Evolutionary conservation across 1,140 invertebrate species (phyloP).

Genomic region (Dendroctonus valens): DNA sequence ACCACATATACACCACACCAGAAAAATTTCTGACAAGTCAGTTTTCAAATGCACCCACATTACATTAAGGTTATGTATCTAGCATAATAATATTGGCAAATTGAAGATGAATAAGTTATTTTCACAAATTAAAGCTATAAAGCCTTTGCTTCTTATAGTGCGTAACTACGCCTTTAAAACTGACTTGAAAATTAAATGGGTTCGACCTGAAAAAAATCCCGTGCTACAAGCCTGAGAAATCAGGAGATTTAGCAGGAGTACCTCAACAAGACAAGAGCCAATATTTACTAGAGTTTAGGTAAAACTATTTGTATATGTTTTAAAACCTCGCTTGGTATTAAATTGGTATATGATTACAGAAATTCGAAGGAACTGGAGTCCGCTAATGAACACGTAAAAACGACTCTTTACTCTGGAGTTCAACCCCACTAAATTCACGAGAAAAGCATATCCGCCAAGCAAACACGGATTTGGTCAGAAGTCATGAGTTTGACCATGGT

Average conservation of each 20-base stretch:
- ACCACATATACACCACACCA: no score
- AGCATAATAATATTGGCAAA: no score
- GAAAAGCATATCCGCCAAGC: slow-evolving; percentile 49
- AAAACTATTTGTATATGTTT: not conserved
- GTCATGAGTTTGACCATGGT: slow-evolving; percentile 56
- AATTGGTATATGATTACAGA: slow-evolving; percentile 23
- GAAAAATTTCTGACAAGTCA: no score
- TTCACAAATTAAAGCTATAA: no score
- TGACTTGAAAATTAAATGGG: slow-evolving; percentile 65
- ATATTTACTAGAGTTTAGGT: slow-evolving; percentile 45
- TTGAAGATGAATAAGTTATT: no score
- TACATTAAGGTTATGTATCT: no score
- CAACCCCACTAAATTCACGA: slow-evolving; percentile 49
- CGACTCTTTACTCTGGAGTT: slow-evolving; percentile 59
- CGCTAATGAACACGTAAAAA: slow-evolving; percentile 58
- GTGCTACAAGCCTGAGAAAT: slow-evolving; percentile 55
- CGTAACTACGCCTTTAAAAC: slow-evolving; percentile 55
- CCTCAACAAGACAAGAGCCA: slow-evolving; percentile 50
- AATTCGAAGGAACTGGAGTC: slow-evolving; percentile 57
- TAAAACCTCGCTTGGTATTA: not conserved
- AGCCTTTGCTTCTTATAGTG: not conserved
- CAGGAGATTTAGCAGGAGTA: slow-evolving; percentile 57
- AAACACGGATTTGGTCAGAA: slow-evolving; percentile 54
- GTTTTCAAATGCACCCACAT: no score
- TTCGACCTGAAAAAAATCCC: slow-evolving; percentile 58